phyloP scores from a whole-genome alignment of 2,888 invertebrate species.

The Drosophila infuscata region DNA sequence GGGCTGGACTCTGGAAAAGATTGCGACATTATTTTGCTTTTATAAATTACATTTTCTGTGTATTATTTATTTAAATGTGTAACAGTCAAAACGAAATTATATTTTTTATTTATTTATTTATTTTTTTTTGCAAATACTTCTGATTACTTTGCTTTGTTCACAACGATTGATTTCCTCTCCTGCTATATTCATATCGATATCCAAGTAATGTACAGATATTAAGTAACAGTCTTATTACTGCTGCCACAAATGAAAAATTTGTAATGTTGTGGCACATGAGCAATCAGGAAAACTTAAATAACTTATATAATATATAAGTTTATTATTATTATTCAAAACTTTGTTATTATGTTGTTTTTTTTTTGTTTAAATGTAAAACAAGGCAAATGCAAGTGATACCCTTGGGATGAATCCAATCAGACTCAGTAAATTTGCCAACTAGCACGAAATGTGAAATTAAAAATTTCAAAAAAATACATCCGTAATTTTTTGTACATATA shows the following conservation, averaged over 20 bases:
- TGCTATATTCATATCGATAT: background rate
- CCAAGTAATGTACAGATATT: background rate
- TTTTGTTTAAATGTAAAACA: background rate
- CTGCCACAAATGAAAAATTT: background rate
- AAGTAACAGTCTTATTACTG: background rate
- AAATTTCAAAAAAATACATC: slow-evolving; percentile 19
- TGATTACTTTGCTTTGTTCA: background rate
- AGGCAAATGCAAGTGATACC: slow-evolving; percentile 21
- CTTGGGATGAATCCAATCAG: slow-evolving; percentile 64
- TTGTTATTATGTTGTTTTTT: background rate
- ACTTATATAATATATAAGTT: background rate
- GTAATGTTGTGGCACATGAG: background rate
- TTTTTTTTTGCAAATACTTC: background rate
- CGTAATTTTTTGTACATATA: slow-evolving; percentile 3
- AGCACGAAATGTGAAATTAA: slow-evolving; percentile 65
- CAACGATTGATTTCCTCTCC: background rate
- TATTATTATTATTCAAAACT: background rate
- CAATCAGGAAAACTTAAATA: background rate
- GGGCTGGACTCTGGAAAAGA: background rate
- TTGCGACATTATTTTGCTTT: background rate
- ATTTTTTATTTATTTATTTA: background rate
- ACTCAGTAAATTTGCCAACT: slow-evolving; percentile 61
- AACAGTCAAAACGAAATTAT: background rate
- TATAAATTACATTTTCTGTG: background rate
- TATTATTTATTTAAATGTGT: background rate